Conservation (phyloP, 1,140 invertebrate genomes). For the Chironomus tepperi region DNA sequence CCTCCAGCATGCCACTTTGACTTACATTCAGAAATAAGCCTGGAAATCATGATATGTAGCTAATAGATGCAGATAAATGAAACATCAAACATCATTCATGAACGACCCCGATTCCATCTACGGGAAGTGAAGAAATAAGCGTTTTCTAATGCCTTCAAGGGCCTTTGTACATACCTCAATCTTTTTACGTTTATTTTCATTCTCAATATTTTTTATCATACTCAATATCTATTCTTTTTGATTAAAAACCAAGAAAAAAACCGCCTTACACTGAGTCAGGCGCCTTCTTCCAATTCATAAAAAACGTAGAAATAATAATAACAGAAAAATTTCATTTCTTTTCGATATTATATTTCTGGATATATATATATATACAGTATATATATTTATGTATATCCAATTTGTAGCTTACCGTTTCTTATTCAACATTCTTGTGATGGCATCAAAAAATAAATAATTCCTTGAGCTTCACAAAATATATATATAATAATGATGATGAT, state of each 20-base stretch:
- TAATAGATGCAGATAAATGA: no score
- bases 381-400: no score
- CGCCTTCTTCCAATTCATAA: neutral
- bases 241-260: slow-evolving; percentile 15
- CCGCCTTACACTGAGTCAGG: neutral
- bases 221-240: neutral
- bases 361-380: no score
- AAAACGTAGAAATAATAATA: neutral
- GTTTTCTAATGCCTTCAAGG: neutral
- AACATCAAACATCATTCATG: no score
- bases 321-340: no score
- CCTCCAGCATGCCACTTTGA: no score
- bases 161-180: neutral
- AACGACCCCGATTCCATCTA: no score
- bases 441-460: neutral
- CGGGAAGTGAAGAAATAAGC: neutral
- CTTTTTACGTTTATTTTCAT: neutral
- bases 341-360: no score
- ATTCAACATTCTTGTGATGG: slow-evolving; percentile 12
- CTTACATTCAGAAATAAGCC: no score
- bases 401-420: neutral
- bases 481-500: neutral
- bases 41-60: no score
- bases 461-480: neutral
- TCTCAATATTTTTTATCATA: neutral